These are phyloP conservation scores for Siphonodentalium dalli DNA, from an alignment of 2,888 invertebrate genomes.

Conservation along the genomic window DNA sequence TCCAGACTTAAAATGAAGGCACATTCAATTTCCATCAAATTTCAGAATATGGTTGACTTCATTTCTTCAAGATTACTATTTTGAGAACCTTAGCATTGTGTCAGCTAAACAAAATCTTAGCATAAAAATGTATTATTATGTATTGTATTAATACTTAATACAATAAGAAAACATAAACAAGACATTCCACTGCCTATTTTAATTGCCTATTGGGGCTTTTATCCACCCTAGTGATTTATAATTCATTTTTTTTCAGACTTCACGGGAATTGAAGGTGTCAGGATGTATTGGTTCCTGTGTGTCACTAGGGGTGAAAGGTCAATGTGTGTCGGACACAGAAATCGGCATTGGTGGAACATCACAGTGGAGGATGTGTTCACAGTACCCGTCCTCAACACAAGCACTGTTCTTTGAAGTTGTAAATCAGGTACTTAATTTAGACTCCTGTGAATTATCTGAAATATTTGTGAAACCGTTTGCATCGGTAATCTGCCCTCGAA, in stretches of 20 bases:
- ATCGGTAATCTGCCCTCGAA: neutral
- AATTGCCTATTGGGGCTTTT: neutral
- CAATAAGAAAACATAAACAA: too few relatives aligned
- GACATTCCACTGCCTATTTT: neutral
- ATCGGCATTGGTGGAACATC: conserved; percentile 97
- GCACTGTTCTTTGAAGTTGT: conserved; percentile 94
- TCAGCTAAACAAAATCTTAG: too few relatives aligned
- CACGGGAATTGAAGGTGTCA: conserved; percentile 90
- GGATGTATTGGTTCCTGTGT: conserved; percentile 98
- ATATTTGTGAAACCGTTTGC: neutral
- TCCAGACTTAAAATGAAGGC: too few relatives aligned
- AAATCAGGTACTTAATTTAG: conserved; percentile 56
- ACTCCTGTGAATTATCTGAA: too few relatives aligned
- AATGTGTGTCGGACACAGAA: conserved; percentile 94
- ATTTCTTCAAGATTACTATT: too few relatives aligned
- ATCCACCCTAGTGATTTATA: neutral
- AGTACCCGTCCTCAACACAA: conserved; percentile 90
- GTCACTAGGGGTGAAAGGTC: conserved; percentile 88
- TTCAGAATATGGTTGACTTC: too few relatives aligned
- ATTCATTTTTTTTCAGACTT: conserved; percentile 71
- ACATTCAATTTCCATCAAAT: too few relatives aligned
- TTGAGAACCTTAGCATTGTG: too few relatives aligned
- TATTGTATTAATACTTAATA: conserved; percentile 1
- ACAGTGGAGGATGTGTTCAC: conserved; percentile 97
- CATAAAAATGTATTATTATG: too few relatives aligned